Base-by-base conservation (phyloP, 2,888 invertebrate species). In the Amphimallon solstitiale region DNA sequence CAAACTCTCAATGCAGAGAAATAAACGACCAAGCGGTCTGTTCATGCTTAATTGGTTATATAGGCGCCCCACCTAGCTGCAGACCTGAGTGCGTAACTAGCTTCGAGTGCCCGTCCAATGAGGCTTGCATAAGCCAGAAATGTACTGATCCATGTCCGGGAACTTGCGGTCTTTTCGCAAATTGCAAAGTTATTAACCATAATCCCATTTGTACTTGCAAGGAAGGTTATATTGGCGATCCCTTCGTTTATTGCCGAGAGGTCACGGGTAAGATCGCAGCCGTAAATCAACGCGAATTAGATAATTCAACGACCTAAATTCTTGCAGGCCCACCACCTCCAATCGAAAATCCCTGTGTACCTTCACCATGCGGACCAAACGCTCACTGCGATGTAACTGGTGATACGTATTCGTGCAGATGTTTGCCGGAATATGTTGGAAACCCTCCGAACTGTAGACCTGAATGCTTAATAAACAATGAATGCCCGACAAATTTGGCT, bases 131-230 rank as follows among this genome's bases (percentile, higher is more conserved):
- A 10, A 89, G 89, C 73, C 89, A 90, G 73, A 90, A 89, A 81
- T 92, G 92, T 75, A 80, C 86, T 12, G 88, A 92, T 78, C 91
- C 92, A 19, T 92, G 92, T 71, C 89, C 89, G 5, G 91, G 91
- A 49, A 89, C 90, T 37, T 85, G 86, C 73, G 88, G 87, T 45
- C 76, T 84, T 23, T 84, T 83, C 69, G 87, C 88, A 2, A 77
- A 83, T 40, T 89, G 89, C 70, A 83, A 84, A 68, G 86, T 88
- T 0, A 82, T 86, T 19, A 88, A 87, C 72, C 88, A 89, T 71
- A 85, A 85, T 59, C 87, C 89, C 1, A 86, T 87, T 71, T 90
- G 89, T 75, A 83, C 83, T 60, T 90, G 90, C 71, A 81, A 83
- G 14, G 76, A 79, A 2, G 84, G 84, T 21, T 86, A 84, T 71